Base-by-base conservation (phyloP, 2,888 invertebrate species). In the Vandiemenella viatica region DNA sequence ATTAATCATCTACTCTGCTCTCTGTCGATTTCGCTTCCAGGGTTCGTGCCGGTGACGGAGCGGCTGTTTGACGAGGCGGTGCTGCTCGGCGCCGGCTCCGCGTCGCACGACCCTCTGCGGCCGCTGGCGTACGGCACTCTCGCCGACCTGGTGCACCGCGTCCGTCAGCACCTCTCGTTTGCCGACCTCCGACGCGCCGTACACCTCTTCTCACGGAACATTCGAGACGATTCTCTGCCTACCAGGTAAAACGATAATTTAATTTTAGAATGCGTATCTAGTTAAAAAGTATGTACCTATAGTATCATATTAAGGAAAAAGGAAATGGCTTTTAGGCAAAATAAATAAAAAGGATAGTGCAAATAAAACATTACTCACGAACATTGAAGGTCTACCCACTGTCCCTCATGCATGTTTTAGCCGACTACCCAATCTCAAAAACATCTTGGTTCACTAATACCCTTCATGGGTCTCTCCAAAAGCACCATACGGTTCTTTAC, bases 111-210 rank as follows among this genome's bases (percentile, higher is more conserved):
- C 64, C 89, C 93, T 0, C 73, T 97, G 43, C 76, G 96, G 19
- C 93, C 96, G 0, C 69, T 96, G 37, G 96, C 96, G 0, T 97
- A 96, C 66, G 95, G 93, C 47, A 96, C 95, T 0, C 69, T 98
- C 15, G 97, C 96, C 0, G 98, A 98, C 68, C 70, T 98, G 43
- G 91, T 97, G 0, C 97, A 98, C 62, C 97, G 98, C 65, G 91
- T 97, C 0, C 73, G 97, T 0, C 82, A 85, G 57, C 80, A 85
- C 54, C 66, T 98, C 48, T 84, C 85, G 0, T 70, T 95, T 49
- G 74, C 79, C 6, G 89, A 93, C 59, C 72, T 97, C 4, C 83
- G 87, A 0, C 77, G 85, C 52, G 95, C 95, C 0, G 90, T 93
- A 0, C 88, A 90, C 67, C 70, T 96, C 19, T 97, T 95, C 68